These are phyloP conservation scores for Melanerpes formicivorus DNA, from an alignment of 2,113 vertebrate species.

Conservation along the genomic window DNA sequence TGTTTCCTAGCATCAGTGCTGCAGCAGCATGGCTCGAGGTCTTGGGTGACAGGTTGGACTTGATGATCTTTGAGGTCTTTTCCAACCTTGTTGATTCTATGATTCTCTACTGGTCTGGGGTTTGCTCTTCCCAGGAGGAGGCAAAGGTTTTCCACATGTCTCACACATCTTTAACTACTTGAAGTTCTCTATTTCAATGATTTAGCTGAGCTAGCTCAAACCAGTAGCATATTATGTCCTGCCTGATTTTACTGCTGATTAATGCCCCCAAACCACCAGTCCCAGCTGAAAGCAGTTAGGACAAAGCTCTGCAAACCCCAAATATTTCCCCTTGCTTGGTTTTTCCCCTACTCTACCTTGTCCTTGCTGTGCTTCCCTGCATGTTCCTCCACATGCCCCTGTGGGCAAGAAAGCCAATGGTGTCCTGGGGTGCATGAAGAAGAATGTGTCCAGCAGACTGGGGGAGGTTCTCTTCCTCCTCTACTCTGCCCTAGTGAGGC, in stretches of 20 bases:
- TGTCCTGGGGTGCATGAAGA: no score
- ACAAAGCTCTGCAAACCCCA: neutral
- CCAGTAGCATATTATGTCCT: neutral
- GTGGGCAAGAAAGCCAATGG: no score
- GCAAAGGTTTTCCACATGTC: neutral
- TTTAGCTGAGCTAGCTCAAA: neutral
- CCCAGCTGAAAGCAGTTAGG: neutral
- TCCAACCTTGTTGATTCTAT: no score
- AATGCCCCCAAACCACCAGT: neutral
- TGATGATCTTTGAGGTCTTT: no score
- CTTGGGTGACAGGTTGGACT: no score
- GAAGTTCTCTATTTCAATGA: neutral
- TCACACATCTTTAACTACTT: neutral
- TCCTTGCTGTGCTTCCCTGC: neutral
- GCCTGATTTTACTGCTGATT: neutral
- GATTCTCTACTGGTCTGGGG: accelerated
- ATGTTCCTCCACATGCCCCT: accelerated
- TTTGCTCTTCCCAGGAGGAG: neutral
- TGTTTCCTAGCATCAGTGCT: neutral
- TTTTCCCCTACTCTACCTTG: neutral
- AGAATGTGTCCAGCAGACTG: no score
- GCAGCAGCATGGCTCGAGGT: neutral
- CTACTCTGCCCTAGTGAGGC: no score
- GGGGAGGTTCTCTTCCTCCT: no score
- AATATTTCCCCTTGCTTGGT: neutral